Percentiles rank a stretch among this genome's conserved stretches.
phyloP scores from a whole-genome alignment of 2,797 vertebrate species.

The Amblyopsis hoosieri region DNA sequence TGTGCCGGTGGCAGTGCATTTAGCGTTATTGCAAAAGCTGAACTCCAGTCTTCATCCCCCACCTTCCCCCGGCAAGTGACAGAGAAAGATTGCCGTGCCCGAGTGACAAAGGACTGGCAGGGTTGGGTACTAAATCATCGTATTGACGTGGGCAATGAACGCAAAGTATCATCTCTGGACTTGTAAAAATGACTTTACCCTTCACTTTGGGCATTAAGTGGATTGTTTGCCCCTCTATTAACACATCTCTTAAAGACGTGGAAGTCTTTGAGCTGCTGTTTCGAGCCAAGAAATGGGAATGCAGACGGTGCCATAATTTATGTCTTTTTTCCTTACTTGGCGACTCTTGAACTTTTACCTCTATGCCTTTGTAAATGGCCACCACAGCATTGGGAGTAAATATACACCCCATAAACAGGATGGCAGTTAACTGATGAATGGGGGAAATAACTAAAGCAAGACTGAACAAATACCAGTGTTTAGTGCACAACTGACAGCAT shows the following conservation, averaged over 20 bases:
- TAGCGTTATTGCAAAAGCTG: slow-evolving; percentile 79
- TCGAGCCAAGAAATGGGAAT: slow-evolving; percentile 30
- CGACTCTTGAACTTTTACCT: slow-evolving; percentile 52
- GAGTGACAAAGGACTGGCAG: slow-evolving; percentile 81
- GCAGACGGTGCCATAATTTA: slow-evolving; percentile 57
- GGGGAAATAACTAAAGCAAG: slow-evolving; percentile 86
- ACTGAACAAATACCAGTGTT: slow-evolving; percentile 79
- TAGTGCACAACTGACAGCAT: slow-evolving; percentile 63
- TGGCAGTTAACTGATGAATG: slow-evolving; percentile 90
- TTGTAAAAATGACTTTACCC: slow-evolving; percentile 75
- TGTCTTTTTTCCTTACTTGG: slow-evolving; percentile 29
- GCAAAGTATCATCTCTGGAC: slow-evolving; percentile 64
- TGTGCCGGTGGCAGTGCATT: slow-evolving; percentile 72
- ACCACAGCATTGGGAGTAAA: slow-evolving; percentile 68
- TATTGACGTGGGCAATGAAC: slow-evolving; percentile 66
- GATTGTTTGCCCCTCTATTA: slow-evolving; percentile 74
- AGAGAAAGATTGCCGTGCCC: slow-evolving; percentile 78
- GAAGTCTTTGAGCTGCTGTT: slow-evolving; percentile 28
- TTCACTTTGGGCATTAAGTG: slow-evolving; percentile 75
- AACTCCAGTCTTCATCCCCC: slow-evolving; percentile 57
- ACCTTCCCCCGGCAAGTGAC: slow-evolving; percentile 70
- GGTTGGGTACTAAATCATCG: slow-evolving; percentile 72
- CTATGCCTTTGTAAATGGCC: slow-evolving; percentile 3
- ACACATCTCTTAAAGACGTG: slow-evolving; percentile 64
- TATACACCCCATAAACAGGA: slow-evolving; percentile 80